Evolutionary conservation across 1,140 invertebrate genomes (phyloP).

Genomic region (Bombus impatiens): DNA sequence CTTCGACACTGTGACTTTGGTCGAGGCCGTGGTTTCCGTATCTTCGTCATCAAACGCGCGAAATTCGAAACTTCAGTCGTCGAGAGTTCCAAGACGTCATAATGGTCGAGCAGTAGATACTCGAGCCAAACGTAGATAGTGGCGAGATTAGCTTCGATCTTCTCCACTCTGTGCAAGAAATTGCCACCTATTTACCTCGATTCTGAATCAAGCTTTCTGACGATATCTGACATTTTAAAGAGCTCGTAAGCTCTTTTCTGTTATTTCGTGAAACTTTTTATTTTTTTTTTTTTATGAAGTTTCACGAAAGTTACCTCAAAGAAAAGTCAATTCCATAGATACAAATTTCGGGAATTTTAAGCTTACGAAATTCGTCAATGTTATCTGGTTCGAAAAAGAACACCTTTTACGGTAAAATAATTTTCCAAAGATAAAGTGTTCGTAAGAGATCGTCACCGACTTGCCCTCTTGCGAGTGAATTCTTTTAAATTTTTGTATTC

Average conservation of each 20-base stretch:
- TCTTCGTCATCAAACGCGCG: not conserved
- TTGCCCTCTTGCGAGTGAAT: no score
- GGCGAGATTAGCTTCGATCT: not conserved
- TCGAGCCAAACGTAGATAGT: not conserved
- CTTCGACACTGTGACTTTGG: not conserved
- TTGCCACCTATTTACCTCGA: not conserved
- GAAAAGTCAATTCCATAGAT: not conserved
- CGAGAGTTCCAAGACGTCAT: not conserved
- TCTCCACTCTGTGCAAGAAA: not conserved
- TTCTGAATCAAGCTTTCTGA: not conserved
- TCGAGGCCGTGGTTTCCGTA: not conserved
- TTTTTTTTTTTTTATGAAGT: not conserved
- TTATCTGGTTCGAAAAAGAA: not conserved
- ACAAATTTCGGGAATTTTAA: not conserved
- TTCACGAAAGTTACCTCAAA: not conserved
- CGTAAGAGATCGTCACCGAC: no score
- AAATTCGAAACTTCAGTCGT: conserved; percentile 22
- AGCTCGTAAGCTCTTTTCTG: no score
- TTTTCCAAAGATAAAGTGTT: not conserved
- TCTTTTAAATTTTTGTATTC: no score
- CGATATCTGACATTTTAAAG: no score
- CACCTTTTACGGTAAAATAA: not conserved
- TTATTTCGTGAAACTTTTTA: not conserved
- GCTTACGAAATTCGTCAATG: no score
- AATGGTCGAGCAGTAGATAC: not conserved